phyloP scores from a whole-genome alignment of 2,113 vertebrate genomes.

The Eulemur macaco region DNA sequence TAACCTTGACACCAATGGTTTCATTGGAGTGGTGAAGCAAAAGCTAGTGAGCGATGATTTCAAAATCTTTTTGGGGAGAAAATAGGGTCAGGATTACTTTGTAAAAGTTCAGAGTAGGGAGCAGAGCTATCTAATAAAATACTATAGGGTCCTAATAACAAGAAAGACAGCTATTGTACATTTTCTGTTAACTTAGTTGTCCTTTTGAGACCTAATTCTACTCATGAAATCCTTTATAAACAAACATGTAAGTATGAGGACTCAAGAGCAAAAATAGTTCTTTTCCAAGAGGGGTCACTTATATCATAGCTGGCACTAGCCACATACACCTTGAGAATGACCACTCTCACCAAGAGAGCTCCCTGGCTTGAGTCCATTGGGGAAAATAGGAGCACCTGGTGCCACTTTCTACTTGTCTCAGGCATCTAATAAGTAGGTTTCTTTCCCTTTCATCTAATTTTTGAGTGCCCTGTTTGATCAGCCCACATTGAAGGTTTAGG shows the following conservation, averaged over 20 bases:
- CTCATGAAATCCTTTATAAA: neutral
- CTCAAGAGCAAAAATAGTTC: neutral
- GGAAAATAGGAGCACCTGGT: neutral
- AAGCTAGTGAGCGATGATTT: neutral
- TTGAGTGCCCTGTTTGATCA: neutral
- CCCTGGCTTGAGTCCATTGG: neutral
- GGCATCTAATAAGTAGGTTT: neutral
- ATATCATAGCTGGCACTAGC: neutral
- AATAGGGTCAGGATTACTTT: neutral
- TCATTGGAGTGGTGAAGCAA: neutral
- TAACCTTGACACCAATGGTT: neutral
- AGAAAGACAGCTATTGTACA: neutral
- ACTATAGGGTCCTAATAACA: neutral
- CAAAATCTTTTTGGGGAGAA: neutral
- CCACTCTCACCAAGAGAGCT: neutral
- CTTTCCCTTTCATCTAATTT: neutral
- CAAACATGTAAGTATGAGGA: neutral
- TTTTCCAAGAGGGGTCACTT: neutral
- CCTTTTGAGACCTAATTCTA: neutral
- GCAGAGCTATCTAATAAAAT: neutral
- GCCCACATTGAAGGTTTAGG: neutral
- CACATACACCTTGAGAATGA: neutral
- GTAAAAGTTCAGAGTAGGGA: neutral
- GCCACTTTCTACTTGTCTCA: neutral
- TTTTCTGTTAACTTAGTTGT: neutral